phyloP scores from a whole-genome alignment of 2,797 vertebrate genomes.

The Mallotus villosus region DNA sequence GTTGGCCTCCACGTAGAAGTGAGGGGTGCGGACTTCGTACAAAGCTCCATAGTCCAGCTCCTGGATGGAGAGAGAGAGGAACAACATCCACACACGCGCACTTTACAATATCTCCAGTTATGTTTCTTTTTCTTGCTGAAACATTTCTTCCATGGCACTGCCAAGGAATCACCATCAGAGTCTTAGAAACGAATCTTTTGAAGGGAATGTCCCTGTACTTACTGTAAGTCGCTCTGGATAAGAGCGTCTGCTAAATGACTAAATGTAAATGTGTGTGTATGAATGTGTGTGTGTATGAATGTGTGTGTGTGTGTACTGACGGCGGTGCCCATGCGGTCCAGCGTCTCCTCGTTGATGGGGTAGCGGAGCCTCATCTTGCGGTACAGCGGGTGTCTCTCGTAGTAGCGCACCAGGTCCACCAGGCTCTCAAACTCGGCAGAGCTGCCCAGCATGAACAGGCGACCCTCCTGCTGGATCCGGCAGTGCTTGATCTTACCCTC shows the following conservation, averaged over 20 bases:
- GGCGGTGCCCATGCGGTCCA: constrained; percentile 95
- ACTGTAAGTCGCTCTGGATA: no score
- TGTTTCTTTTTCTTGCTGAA: no score
- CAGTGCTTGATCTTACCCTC: constrained; percentile 99
- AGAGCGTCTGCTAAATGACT: no score
- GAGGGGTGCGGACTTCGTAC: constrained; percentile 91
- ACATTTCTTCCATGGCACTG: no score
- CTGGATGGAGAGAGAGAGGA: constrained; percentile 59
- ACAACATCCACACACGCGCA: background rate
- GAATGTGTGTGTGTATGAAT: background rate
- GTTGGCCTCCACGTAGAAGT: constrained; percentile 96
- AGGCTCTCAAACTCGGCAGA: constrained; percentile 94
- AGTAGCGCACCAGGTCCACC: constrained; percentile 93
- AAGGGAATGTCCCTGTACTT: no score
- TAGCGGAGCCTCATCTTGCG: constrained; percentile 97
- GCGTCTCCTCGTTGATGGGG: constrained; percentile 94
- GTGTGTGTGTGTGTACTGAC: constrained; percentile 67
- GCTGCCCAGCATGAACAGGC: constrained; percentile 88
- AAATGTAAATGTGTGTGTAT: no score
- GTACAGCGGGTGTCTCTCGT: constrained; percentile 93
- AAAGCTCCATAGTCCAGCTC: constrained; percentile 94
- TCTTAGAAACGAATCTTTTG: no score
- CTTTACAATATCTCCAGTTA: background rate
- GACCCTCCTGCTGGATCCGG: constrained; percentile 93
- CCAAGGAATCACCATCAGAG: no score